Evolutionary conservation across 2,888 invertebrate species (phyloP).

Genomic region (Brachypterus glaber): DNA sequence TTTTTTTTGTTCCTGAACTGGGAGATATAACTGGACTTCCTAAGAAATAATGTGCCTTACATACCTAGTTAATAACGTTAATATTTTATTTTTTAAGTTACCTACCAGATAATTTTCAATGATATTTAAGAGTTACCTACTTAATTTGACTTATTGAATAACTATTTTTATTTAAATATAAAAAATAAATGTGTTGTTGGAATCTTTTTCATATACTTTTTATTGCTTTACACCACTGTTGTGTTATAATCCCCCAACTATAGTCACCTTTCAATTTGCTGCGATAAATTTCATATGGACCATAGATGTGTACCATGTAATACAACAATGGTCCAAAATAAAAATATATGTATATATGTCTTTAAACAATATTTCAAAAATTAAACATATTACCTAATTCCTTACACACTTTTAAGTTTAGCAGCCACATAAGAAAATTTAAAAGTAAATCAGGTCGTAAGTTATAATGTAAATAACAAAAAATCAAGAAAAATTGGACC

Average conservation of each 20-base stretch:
- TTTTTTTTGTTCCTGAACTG: constrained; percentile 9
- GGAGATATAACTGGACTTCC: constrained; percentile 6
- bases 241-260: constrained; percentile 7
- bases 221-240: constrained; percentile 7
- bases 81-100: constrained; percentile 3
- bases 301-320: constrained; percentile 5
- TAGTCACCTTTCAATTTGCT: constrained; percentile 7
- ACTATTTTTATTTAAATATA: constrained; percentile 6
- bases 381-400: too few relatives aligned
- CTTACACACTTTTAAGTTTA: too few relatives aligned
- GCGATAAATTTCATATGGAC: constrained; percentile 7
- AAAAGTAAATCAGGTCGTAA: too few relatives aligned
- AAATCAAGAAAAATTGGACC: too few relatives aligned
- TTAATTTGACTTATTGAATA: too few relatives aligned
- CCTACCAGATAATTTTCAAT: too few relatives aligned
- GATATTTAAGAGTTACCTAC: too few relatives aligned
- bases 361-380: too few relatives aligned
- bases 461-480: too few relatives aligned
- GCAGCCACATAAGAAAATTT: too few relatives aligned
- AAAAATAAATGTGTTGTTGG: not conserved
- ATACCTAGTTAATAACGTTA: too few relatives aligned
- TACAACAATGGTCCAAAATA: constrained; percentile 4
- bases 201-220: constrained; percentile 4
- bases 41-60: constrained; percentile 6
- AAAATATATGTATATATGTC: not conserved